A percentile compares a stretch with the other conserved stretches of the same genome.
These are phyloP conservation scores for Cercocebus atys DNA, from an alignment of 2,113 vertebrate genomes.

Conservation along the genomic window DNA sequence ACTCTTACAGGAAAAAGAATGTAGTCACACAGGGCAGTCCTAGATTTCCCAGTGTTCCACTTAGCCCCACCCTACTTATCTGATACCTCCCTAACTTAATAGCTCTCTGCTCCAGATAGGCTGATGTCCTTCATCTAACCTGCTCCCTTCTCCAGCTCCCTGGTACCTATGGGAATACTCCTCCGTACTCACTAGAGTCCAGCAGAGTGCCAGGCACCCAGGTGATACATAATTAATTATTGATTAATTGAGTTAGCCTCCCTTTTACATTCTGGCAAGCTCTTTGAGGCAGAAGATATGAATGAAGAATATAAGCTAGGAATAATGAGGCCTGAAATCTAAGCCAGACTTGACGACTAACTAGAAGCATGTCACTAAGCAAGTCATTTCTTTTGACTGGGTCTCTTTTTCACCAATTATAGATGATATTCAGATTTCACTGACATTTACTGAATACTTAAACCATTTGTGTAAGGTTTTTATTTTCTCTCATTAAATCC, in stretches of 20 bases:
- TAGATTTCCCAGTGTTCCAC: conserved; percentile 18
- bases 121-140: conserved; percentile 39
- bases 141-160: not conserved
- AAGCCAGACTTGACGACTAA: not conserved
- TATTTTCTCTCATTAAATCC: conserved; percentile 32
- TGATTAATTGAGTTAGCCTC: not conserved
- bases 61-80: conserved; percentile 51
- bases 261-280: not conserved
- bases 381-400: conserved; percentile 15
- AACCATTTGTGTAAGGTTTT: not conserved
- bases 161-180: not conserved
- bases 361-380: not conserved
- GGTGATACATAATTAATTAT: not conserved
- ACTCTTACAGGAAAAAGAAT: conserved; percentile 47
- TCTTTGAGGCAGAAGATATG: not conserved
- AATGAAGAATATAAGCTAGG: not conserved
- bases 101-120: conserved; percentile 14
- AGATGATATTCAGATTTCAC: conserved; percentile 13
- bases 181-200: not conserved
- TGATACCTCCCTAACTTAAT: conserved; percentile 13
- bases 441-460: not conserved
- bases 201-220: not conserved
- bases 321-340: conserved; percentile 8
- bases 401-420: not conserved
- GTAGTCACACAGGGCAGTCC: conserved; percentile 27